These are phyloP conservation scores for Drosophila nigromelanica DNA, from an alignment of 1,140 invertebrate species.

Conservation along the genomic window DNA sequence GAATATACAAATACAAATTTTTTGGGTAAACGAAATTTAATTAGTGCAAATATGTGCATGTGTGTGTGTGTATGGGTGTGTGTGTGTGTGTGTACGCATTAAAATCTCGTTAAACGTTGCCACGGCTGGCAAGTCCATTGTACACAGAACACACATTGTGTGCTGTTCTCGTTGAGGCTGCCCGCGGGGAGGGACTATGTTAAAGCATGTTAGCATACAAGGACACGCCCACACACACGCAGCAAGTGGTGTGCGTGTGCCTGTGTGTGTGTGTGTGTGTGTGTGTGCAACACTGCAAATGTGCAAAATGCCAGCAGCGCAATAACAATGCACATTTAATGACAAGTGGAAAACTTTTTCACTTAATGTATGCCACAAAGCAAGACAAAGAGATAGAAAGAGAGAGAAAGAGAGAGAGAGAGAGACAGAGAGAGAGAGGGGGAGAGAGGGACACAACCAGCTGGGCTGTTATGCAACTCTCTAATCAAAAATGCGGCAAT, in stretches of 20 bases:
- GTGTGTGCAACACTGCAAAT: slow-evolving; percentile 33
- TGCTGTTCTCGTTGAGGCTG: slow-evolving; percentile 25
- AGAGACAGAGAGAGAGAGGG: slow-evolving; percentile 16
- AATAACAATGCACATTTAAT: slow-evolving; percentile 80
- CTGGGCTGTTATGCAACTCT: no score
- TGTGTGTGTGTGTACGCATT: slow-evolving; percentile 44
- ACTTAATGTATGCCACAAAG: slow-evolving; percentile 74
- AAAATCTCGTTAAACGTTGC: slow-evolving; percentile 78
- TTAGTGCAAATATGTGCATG: slow-evolving; percentile 59
- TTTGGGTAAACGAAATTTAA: slow-evolving; percentile 76
- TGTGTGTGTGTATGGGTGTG: slow-evolving; percentile 22
- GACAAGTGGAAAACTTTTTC: slow-evolving; percentile 80
- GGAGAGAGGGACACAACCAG: neutral
- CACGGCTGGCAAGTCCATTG: slow-evolving; percentile 51
- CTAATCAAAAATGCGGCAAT: no score
- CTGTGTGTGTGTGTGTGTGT: slow-evolving; percentile 43
- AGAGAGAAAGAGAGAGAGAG: neutral
- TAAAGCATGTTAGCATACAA: slow-evolving; percentile 20
- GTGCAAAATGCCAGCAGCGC: slow-evolving; percentile 51
- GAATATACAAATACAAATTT: slow-evolving; percentile 40
- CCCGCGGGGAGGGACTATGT: neutral
- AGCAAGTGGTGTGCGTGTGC: slow-evolving; percentile 38
- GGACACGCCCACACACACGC: slow-evolving; percentile 6
- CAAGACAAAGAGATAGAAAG: slow-evolving; percentile 3
- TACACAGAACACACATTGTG: slow-evolving; percentile 31